Base-by-base conservation (phyloP, 1,140 invertebrate genomes). In the Micrasema longulum region DNA sequence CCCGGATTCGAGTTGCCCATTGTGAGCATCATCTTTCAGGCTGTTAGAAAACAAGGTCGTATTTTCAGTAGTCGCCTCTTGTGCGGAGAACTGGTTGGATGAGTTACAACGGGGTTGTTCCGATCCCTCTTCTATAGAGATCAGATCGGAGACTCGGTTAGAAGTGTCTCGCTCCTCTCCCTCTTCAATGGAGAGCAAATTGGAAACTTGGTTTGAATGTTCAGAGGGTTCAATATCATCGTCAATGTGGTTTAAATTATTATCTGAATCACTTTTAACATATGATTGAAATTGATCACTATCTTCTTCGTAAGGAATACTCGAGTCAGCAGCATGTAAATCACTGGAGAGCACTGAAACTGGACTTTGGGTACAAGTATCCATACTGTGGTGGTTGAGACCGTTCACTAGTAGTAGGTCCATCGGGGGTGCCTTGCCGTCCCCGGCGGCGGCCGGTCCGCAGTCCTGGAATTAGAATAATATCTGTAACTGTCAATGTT, bases 391-490 rank as follows among this genome's bases (percentile, higher is more conserved):
- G 47, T 55, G 31, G 14, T 52, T 26, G 26, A 83, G 83, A 76
- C 78, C 82, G 80, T 81, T 79, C 72, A 79, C 79, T 82, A 84
- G 76, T 83, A 82, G 80, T 71, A 80, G 79, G 77, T 82, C 84
- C 81, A 83, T 80, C 65, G 81, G 79, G 80, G 79, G 70, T 80
- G 79, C 80, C 79, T 82, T 78, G 80, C 82, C 12, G 23, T 36
- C 81, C 83, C 79, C 82, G 82, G 83, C 14, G 3, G 41, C 11
- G 82, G 81, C 75, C 81, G 82, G 80, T 81, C 84, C 80, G 79
- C 82, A 83, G 80, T 80, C 80, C 84, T 84, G 76, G 73, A 84
- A 83, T 4, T 31, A n/a, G n/a, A n/a, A n/a, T n/a, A n/a, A n/a
- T n/a, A n/a, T n/a, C n/a, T n/a, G n/a, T n/a, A n/a, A n/a, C n/a